Percentiles rank a stretch among this genome's conserved stretches.
phyloP scores from a whole-genome alignment of 2,113 vertebrate species.

The Corythoichthys haematopterus region DNA sequence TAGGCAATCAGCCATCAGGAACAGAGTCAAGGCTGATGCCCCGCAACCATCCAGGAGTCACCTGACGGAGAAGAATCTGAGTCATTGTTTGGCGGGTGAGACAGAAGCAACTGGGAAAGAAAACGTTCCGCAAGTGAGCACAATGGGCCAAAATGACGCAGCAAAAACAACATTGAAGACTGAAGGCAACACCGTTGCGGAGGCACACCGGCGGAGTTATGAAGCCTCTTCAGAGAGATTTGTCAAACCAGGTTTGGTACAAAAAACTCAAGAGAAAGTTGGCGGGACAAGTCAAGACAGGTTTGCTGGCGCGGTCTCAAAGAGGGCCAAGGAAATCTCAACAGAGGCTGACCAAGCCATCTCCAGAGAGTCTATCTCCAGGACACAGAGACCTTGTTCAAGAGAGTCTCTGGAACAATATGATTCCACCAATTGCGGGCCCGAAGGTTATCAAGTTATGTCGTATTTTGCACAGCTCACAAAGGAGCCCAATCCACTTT shows the following conservation, averaged over 20 bases:
- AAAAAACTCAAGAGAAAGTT: conserved; percentile 3
- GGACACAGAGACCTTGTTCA: not conserved
- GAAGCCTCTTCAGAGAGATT: not conserved
- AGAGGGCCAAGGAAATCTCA: conserved; percentile 25
- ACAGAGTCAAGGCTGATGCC: conserved; percentile 1
- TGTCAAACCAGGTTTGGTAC: conserved; percentile 4
- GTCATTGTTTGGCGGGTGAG: conserved; percentile 50
- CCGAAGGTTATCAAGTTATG: conserved; percentile 21
- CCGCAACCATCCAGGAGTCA: conserved; percentile 8
- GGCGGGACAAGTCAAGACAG: conserved; percentile 17
- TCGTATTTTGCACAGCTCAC: conserved; percentile 29
- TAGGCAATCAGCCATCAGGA: conserved; percentile 5
- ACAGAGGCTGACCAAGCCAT: conserved; percentile 10
- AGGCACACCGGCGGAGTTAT: not conserved
- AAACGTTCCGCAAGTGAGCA: not conserved
- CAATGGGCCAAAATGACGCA: not conserved
- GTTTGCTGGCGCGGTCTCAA: conserved; percentile 42
- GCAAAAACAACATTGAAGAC: not conserved
- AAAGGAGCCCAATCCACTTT: conserved; percentile 46
- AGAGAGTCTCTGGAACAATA: conserved; percentile 32
- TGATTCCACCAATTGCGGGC: conserved; percentile 12
- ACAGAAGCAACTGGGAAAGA: conserved; percentile 30
- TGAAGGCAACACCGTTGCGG: not conserved
- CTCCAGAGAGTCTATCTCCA: conserved; percentile 5
- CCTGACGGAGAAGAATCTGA: conserved; percentile 9